Conservation (phyloP, 2,797 vertebrate species). For the Sebastes vulpes region DNA sequence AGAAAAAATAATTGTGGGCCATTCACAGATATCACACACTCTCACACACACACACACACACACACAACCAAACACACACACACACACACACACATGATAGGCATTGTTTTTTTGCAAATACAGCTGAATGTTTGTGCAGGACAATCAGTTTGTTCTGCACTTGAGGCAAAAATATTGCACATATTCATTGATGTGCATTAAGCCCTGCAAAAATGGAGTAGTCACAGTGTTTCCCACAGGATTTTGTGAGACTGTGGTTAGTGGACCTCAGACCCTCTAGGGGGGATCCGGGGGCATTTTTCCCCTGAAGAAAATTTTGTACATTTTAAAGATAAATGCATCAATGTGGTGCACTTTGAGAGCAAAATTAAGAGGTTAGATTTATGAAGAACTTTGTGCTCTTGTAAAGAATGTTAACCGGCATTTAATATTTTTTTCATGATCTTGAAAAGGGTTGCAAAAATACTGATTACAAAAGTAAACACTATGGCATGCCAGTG, state of each 20-base stretch:
- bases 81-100: neutral
- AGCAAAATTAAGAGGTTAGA: too few relatives aligned
- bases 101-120: neutral
- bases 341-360: too few relatives aligned
- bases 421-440: slow-evolving; percentile 6
- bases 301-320: too few relatives aligned
- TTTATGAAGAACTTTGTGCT: too few relatives aligned
- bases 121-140: neutral
- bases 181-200: neutral
- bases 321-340: too few relatives aligned
- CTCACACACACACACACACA: neutral
- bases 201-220: neutral
- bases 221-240: too few relatives aligned
- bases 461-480: slow-evolving; percentile 11
- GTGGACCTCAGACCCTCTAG: too few relatives aligned
- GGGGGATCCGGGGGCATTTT: too few relatives aligned
- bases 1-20: neutral
- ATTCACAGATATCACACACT: neutral
- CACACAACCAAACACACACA: neutral
- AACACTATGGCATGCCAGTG: slow-evolving; percentile 7
- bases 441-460: neutral
- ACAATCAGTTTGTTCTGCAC: neutral
- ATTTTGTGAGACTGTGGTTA: too few relatives aligned
- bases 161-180: neutral
- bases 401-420: neutral